Evolutionary conservation across 2,888 invertebrate species (phyloP), one percentile per base, ranked within the genome.

Genomic region (Crioceris asparagi): DNA sequence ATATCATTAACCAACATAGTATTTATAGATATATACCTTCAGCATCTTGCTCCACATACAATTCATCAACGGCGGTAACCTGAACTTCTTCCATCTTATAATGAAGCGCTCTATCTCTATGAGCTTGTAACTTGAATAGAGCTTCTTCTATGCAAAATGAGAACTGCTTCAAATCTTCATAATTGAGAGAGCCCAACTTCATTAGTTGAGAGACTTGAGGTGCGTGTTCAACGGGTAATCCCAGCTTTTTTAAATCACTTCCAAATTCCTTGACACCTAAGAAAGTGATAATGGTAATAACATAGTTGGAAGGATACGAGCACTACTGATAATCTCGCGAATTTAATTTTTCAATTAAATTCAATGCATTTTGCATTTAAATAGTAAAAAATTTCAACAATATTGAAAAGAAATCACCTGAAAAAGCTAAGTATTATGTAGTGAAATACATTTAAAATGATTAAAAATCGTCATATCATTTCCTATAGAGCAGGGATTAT

Each of bases 81-180:
- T 93, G 93, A 4, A 94, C 88, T 67, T 94, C 94, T 60, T 96
- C 93, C 76, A 91, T 88, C 67, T 93, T 94, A 66, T 94, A 94
- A 44, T 79, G 82, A 36, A 92, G 72, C 1, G 91, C 88, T 38
- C 90, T 76, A 61, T 92, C 92, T 35, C 92, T 72, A 58, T 90
- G 83, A 18, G 88, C 88, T 4, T 79, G 67, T 51, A 94, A 69
- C 35, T 77, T 76, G 65, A 93, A 94, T 47, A 98, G 71, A 6
- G 91, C 79, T 66, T 98, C 96, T 64, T 98, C 97, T 40, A 98
- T 76, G 52, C 82, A 81, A 49, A 80, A 73, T 10, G 92, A 88
- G 66, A 98, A 92, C 62, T 84, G 82, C 61, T 90, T 87, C 68
- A 97, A 75, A 56, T 92, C 91, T 59, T 91, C 87, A 61, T 76